Percentiles rank a stretch among this genome's conserved stretches.
phyloP scores from a whole-genome alignment of 2,888 invertebrate species.

The Vannuccia rotundouncinata region DNA sequence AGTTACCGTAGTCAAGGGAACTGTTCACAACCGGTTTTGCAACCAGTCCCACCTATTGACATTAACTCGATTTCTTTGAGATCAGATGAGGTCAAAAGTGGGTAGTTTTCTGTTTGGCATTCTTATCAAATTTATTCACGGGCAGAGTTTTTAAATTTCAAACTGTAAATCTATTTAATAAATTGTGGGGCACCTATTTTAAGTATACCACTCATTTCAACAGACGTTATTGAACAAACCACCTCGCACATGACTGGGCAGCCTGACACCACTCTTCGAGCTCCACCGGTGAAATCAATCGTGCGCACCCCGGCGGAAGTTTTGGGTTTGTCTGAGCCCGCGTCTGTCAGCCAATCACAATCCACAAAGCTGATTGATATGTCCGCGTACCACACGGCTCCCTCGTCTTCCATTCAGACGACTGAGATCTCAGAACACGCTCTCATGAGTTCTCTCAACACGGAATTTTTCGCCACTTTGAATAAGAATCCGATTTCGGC shows the following conservation, averaged over 20 bases:
- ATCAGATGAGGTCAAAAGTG: too few species aligned
- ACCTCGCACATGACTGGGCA: too few species aligned
- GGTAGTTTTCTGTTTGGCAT: too few species aligned
- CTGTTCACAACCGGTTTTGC: too few species aligned
- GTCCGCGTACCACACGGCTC: background rate
- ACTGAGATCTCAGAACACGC: background rate
- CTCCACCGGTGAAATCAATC: background rate
- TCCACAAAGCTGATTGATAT: background rate
- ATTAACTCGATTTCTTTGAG: too few species aligned
- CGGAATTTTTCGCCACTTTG: constrained; percentile 39
- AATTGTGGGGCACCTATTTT: too few species aligned
- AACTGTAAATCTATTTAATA: too few species aligned
- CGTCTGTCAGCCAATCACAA: background rate
- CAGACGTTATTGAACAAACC: too few species aligned
- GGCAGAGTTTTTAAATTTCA: too few species aligned
- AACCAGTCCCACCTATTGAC: too few species aligned
- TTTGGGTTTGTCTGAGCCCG: background rate
- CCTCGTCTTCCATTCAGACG: background rate
- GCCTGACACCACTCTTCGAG: background rate
- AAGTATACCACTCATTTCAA: too few species aligned
- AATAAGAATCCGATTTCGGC: constrained; percentile 57
- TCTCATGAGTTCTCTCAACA: background rate
- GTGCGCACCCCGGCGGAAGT: background rate
- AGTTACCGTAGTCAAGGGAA: background rate
- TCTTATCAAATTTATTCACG: too few species aligned